A percentile compares a stretch with the other conserved stretches of the same genome.
Evolutionary conservation across 2,888 invertebrate genomes (phyloP).

Genomic region (Crepidodera aurea): DNA sequence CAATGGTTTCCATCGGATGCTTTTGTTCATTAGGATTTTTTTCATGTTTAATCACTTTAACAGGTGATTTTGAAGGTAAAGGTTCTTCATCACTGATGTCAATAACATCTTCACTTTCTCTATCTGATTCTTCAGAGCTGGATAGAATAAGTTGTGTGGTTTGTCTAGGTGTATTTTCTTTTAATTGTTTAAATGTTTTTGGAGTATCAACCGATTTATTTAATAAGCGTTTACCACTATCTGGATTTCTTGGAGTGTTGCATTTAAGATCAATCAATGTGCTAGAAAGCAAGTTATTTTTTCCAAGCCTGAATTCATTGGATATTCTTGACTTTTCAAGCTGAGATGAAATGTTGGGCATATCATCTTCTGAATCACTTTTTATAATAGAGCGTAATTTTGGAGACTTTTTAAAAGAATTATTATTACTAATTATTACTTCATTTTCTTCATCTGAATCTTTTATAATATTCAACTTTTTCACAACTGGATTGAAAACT

Average conservation of each 20-base stretch:
- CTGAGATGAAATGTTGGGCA: slow-evolving; percentile 11
- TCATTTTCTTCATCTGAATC: slow-evolving; percentile 1
- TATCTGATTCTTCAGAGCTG: slow-evolving; percentile 11
- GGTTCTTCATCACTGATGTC: slow-evolving; percentile 30
- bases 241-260: slow-evolving; percentile 18
- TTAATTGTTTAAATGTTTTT: slow-evolving; percentile 29
- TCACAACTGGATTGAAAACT: no score
- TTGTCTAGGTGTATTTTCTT: slow-evolving; percentile 22
- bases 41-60: slow-evolving; percentile 16
- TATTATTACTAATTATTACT: not conserved
- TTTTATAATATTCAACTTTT: not conserved
- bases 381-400: not conserved
- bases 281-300: no score
- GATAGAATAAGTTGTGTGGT: slow-evolving; percentile 26
- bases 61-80: not conserved
- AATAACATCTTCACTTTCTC: slow-evolving; percentile 30
- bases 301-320: slow-evolving; percentile 23
- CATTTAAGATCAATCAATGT: slow-evolving; percentile 21
- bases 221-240: slow-evolving; percentile 29
- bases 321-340: slow-evolving; percentile 22
- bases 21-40: no score
- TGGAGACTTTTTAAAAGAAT: not conserved
- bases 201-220: slow-evolving; percentile 36
- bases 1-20: no score
- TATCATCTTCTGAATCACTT: slow-evolving; percentile 1